These are phyloP conservation scores for Drosophila greeni DNA, from an alignment of 2,888 invertebrate species.

Conservation along the genomic window DNA sequence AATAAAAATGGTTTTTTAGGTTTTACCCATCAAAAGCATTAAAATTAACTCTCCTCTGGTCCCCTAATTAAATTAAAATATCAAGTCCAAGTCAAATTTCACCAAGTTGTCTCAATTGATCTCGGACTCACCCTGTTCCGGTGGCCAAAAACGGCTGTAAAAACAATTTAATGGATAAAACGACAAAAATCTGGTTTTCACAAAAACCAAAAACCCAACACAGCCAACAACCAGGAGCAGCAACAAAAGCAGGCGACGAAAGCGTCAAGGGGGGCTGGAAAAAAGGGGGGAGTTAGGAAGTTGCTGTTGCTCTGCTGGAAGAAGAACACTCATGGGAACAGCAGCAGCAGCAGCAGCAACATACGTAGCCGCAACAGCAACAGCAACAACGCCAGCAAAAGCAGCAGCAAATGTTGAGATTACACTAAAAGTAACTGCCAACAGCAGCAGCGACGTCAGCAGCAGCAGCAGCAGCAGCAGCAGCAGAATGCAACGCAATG, in stretches of 20 bases:
- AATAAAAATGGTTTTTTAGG: background rate
- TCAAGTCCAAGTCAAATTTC: background rate
- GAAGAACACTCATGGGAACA: conserved; percentile 56
- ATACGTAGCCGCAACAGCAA: conserved; percentile 18
- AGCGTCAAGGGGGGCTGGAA: conserved; percentile 41
- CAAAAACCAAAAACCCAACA: conserved; percentile 69
- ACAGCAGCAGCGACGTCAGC: conserved; percentile 31
- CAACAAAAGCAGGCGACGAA: conserved; percentile 56
- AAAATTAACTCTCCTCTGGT: background rate
- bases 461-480: conserved; percentile 39
- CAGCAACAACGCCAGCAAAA: conserved; percentile 27
- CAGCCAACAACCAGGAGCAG: conserved; percentile 16
- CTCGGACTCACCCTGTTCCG: conserved; percentile 56
- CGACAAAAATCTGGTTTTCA: conserved; percentile 76
- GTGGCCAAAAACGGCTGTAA: conserved; percentile 67
- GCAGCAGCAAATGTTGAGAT: conserved; percentile 65
- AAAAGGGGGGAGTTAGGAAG: conserved; percentile 37
- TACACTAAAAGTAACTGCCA: conserved; percentile 74
- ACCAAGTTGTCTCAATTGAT: background rate
- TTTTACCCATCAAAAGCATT: background rate
- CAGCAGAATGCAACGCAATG: conserved; percentile 45
- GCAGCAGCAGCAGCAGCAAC: conserved; percentile 46
- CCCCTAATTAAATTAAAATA: background rate
- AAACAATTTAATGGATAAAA: conserved; percentile 76
- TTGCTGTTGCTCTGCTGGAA: conserved; percentile 50